Evolutionary conservation across 2,888 invertebrate species (phyloP), one percentile per base, ranked within the genome.

Genomic region (Chrysolina oricalcia): DNA sequence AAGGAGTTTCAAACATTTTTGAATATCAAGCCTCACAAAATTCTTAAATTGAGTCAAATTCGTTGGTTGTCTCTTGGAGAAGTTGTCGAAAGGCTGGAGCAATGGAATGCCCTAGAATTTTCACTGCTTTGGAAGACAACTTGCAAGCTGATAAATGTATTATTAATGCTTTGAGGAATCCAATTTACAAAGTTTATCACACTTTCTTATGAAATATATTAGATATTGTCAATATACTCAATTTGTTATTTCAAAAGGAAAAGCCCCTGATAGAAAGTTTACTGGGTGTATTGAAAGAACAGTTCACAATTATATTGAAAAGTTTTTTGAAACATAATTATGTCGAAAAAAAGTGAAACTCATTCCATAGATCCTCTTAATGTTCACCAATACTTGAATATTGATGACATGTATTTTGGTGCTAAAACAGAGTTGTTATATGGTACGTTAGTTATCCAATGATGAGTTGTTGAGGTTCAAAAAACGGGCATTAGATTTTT

Each of bases 41-140:
- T 50, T 50, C 15, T 50, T 17, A 50, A 65, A 19, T 13, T 65
- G 15, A 65, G 65, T 15, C 65, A 65, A 11, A 65, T 43, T 9
- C 41, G 43, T 10, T 65, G 65, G 65, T 46, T 65, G 17, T 43
- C 65, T 41, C 23, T 65, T 19, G 19, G 46, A 43, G 19, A 41
- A 17, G 65, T 65, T 17, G 65, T 65, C 10, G 10, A 65, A 1
- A 40, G 65, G 19, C 17, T 50, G n/a, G 50, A 50, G 15, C 50
- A 50, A 17, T 50, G 50, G 50, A 50, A n/a, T 50, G 46, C 70
- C 15, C 66, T 74, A 19, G 65, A 21, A 50, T 50, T 50, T 10
- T 50, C n/a, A 43, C 17, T 21, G 43, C 40, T 3, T 50, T 50
- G 50, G 50, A 6, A 50, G 50, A 17, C 50, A 50, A 50, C 15